Base-by-base conservation (phyloP, 1,140 invertebrate genomes). In the Drosophila navojoa region DNA sequence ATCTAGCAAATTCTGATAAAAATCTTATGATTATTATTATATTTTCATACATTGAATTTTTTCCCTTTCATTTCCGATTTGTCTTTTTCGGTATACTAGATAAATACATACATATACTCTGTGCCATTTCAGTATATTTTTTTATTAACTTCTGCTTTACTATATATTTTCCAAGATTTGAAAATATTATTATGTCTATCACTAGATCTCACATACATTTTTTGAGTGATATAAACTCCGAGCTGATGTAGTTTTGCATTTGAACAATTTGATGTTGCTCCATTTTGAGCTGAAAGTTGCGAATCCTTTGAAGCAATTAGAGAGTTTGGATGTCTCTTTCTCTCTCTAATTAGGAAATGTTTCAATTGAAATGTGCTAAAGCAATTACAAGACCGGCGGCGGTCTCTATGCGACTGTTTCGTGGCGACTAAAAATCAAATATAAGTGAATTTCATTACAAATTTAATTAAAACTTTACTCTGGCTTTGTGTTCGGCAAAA, bases 391-490 rank as follows among this genome's bases (percentile, higher is more conserved):
- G 42, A 54, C 59, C 63, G 50, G 32, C 77, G 69, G 54, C 62
- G 73, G 81, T 85, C 62, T 49, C 81, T 58, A 76, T 67, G 81
- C 81, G 79, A 86, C 81, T 72, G 82, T 86, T 81, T 76, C 82
- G 77, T 69, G 71, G 81, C 76, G 63, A 86, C 82, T 72, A 73
- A 81, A 86, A 86, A 86, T 86, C 79, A 87, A 87, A 86, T 87
- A 54, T 71, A 87, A 86, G 78, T 79, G 73, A 79, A 79, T 79
- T 87, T 87, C 68, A 54, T 79, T 82, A 53, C 68, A 67, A 79
- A 87, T 87, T 86, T 86, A 86, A 86, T 86, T 86, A 86, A 86
- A 86, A 86, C 71, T 87, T 86, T 73, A 49, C 59, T 78, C 47
- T 47, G 62, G 29, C 49, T 71, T 70, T 75, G 44, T 57, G 44